These are phyloP conservation scores for Chauna torquata DNA, from an alignment of 2,113 vertebrate species.

Conservation along the genomic window DNA sequence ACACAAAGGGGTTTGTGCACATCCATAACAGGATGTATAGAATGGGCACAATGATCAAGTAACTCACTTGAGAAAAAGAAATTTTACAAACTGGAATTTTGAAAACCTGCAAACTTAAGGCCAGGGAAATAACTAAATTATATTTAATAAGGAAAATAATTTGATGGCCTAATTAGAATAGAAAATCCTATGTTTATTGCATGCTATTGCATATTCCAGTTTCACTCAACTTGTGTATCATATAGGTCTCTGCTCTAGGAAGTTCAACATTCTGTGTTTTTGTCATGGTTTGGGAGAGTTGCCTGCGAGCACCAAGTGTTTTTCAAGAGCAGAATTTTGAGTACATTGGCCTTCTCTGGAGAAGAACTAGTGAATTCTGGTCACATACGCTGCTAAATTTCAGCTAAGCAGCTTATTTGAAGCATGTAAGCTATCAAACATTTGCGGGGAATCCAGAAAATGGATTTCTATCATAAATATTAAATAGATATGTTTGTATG, in stretches of 20 bases:
- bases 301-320: neutral
- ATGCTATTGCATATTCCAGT: fast-evolving
- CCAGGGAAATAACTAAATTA: neutral
- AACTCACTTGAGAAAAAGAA: neutral
- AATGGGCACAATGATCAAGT: neutral
- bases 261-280: neutral
- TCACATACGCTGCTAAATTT: constrained; percentile 30
- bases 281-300: neutral
- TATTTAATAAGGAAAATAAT: neutral
- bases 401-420: constrained; percentile 16
- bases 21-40: neutral
- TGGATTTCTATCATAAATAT: constrained; percentile 10
- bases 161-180: neutral
- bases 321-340: constrained; percentile 52
- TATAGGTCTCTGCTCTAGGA: neutral
- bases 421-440: constrained; percentile 15
- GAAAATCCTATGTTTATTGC: neutral
- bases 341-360: neutral
- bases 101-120: neutral
- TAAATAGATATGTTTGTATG: constrained; percentile 3
- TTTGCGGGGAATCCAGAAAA: constrained; percentile 18
- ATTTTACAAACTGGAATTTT: neutral
- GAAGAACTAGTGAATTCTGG: constrained; percentile 39
- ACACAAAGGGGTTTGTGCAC: neutral
- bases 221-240: neutral